A percentile compares a stretch with the other conserved stretches of the same genome.
phyloP scores from a whole-genome alignment of 1,140 invertebrate genomes.

The Drosophila repletoides region DNA sequence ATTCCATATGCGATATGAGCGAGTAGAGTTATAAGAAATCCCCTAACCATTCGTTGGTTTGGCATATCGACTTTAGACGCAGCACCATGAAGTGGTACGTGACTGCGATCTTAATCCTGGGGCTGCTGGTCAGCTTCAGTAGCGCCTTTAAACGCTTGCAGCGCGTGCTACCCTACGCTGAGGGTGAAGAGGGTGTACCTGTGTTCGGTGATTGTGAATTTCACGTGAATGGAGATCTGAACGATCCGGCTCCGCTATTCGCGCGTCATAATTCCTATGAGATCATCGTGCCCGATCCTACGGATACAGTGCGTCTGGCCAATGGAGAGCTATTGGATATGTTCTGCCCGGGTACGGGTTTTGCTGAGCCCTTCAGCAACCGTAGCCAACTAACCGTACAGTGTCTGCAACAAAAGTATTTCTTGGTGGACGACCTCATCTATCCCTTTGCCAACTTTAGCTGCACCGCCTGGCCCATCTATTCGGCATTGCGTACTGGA shows the following conservation, averaged over 20 bases:
- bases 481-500: conserved; percentile 72
- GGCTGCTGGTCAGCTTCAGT: conserved; percentile 38
- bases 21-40: conserved; percentile 42
- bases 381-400: conserved; percentile 56
- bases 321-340: conserved; percentile 73
- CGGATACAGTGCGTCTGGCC: conserved; percentile 57
- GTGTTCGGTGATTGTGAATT: conserved; percentile 71
- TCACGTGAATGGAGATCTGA: conserved; percentile 67
- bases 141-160: conserved; percentile 15
- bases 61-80: conserved; percentile 24
- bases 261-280: conserved; percentile 52
- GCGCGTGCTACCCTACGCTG: conserved; percentile 44
- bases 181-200: conserved; percentile 51
- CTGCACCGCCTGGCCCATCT: conserved; percentile 60
- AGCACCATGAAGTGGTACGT: conserved; percentile 48
- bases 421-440: conserved; percentile 63
- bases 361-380: conserved; percentile 55
- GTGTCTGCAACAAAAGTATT: conserved; percentile 70
- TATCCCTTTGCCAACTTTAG: conserved; percentile 69
- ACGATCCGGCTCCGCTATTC: conserved; percentile 68
- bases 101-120: conserved; percentile 39
- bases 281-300: conserved; percentile 62
- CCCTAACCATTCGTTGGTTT: neutral
- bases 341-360: conserved; percentile 62
- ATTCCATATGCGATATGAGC: conserved; percentile 19